Conservation (phyloP, 2,797 vertebrate species). For the Protosalanx chinensis region DNA sequence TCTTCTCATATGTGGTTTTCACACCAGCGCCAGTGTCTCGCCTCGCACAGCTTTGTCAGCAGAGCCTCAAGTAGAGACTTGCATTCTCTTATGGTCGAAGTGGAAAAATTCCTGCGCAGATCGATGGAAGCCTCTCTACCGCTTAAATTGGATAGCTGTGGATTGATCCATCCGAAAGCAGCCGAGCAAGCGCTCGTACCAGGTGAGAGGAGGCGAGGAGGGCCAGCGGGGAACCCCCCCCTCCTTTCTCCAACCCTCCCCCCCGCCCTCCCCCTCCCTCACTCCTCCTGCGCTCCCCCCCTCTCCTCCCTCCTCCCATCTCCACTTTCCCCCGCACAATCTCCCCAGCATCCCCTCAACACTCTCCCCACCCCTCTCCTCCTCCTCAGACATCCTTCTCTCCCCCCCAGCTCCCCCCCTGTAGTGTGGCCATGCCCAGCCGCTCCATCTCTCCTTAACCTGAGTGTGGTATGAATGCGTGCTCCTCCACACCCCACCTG, state of each 20-base stretch:
- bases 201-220: constrained; percentile 1
- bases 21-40: background rate
- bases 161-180: constrained; percentile 54
- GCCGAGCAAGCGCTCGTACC: constrained; percentile 10
- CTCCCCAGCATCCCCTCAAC: no score
- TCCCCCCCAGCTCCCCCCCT: no score
- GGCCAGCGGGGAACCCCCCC: background rate
- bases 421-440: no score
- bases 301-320: no score
- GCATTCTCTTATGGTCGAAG: background rate
- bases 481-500: constrained; percentile 61
- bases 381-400: no score
- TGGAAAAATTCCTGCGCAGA: constrained; percentile 21
- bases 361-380: no score
- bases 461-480: constrained; percentile 61
- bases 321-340: no score
- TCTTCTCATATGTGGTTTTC: background rate
- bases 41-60: background rate
- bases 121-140: constrained; percentile 41
- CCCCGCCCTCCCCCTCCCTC: no score
- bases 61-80: background rate
- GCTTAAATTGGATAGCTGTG: constrained; percentile 53
- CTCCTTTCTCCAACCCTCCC: background rate
- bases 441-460: constrained; percentile 19
- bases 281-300: no score